A percentile compares a stretch with the other conserved stretches of the same genome.
Evolutionary conservation across 2,888 invertebrate genomes (phyloP).

Genomic region (Phyllotreta striolata): DNA sequence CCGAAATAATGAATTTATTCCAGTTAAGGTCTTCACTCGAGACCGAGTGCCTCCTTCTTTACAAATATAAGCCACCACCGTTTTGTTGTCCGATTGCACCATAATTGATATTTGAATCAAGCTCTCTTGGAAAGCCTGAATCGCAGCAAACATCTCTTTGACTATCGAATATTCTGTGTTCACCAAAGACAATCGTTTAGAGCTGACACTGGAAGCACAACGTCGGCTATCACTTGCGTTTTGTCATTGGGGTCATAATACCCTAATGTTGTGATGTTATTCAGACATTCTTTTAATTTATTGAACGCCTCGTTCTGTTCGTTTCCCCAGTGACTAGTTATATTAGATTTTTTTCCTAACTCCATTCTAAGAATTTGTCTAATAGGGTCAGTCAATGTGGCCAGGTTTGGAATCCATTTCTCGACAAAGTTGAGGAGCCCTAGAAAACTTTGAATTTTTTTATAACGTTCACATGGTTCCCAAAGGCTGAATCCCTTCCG

Average conservation of each 20-base stretch:
- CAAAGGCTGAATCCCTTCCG: no score
- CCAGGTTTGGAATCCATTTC: constrained; percentile 31
- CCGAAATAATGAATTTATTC: no score
- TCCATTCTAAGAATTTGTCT: constrained; percentile 23
- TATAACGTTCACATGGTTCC: no score
- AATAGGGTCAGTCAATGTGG: constrained; percentile 33
- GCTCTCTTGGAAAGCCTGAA: no score
- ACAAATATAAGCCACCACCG: no score
- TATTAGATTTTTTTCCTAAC: constrained; percentile 26
- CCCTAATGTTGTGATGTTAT: constrained; percentile 35
- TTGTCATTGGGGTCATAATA: constrained; percentile 44
- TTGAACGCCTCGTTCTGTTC: constrained; percentile 25
- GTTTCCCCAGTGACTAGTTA: constrained; percentile 21
- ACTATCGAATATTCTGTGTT: not conserved
- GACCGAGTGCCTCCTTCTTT: no score
- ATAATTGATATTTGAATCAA: no score
- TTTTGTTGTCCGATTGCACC: no score
- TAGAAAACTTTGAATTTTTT: constrained; percentile 29
- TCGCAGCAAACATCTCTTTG: no score
- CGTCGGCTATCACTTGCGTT: constrained; percentile 47
- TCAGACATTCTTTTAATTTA: constrained; percentile 24
- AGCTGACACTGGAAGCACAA: not conserved
- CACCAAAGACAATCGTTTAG: constrained; percentile 22
- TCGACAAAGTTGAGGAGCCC: constrained; percentile 28
- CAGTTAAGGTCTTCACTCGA: no score